These are phyloP conservation scores for Ariopsis seemanni DNA, from an alignment of 2,113 vertebrate species.

Conservation along the genomic window DNA sequence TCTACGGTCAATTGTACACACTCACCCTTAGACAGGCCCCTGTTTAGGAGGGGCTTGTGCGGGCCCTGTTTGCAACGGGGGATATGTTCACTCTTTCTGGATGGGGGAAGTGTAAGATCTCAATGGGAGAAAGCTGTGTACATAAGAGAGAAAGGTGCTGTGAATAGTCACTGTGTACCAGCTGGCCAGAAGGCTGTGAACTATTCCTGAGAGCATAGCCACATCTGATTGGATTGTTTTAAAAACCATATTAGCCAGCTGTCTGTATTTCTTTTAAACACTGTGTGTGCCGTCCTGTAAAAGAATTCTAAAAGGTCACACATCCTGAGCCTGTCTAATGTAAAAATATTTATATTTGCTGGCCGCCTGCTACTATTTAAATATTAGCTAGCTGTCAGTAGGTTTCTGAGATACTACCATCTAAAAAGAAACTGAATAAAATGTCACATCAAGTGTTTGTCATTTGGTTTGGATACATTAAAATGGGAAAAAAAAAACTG, in stretches of 20 bases:
- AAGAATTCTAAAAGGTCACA: neutral
- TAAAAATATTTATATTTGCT: neutral
- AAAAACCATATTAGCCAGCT: neutral
- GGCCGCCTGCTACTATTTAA: neutral
- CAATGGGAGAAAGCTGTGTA: conserved; percentile 19
- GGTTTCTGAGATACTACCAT: neutral
- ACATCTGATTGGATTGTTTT: neutral
- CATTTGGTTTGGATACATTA: neutral
- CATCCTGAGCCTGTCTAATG: neutral
- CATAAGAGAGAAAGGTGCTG: neutral
- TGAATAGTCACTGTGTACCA: neutral
- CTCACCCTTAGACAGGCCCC: conserved; percentile 29
- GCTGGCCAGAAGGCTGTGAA: neutral
- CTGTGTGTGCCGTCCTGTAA: neutral
- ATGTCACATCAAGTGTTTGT: neutral
- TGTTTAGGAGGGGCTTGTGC: conserved; percentile 19
- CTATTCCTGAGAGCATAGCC: neutral
- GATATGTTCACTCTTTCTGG: conserved; percentile 6
- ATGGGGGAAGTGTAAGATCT: neutral
- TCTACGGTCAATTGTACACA: conserved; percentile 11
- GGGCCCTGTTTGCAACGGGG: conserved; percentile 31
- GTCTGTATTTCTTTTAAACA: neutral
- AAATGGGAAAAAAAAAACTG: neutral
- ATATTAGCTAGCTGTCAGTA: neutral
- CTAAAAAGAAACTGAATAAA: neutral